Conservation (phyloP, 2,113 vertebrate species). For the Arenaria interpres region DNA sequence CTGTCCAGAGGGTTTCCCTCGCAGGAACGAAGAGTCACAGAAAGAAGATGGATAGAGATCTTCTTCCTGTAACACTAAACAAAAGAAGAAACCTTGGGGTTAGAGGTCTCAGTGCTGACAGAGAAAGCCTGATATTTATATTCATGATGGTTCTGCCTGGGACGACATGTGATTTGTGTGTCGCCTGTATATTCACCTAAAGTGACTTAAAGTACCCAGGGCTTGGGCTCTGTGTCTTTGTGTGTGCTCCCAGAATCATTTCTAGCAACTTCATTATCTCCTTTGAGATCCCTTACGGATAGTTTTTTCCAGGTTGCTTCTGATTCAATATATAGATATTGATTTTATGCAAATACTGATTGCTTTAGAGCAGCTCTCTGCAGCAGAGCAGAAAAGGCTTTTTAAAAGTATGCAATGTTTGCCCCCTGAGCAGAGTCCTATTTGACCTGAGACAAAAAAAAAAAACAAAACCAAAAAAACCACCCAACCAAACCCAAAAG, state of each 20-base stretch:
- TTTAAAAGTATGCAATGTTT: not conserved
- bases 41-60: accelerated
- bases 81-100: accelerated
- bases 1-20: accelerated
- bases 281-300: not conserved
- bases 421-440: not conserved
- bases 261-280: not conserved
- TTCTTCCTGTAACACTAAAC: not conserved
- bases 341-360: not conserved
- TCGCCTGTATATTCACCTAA: not conserved
- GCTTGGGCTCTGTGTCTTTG: not conserved
- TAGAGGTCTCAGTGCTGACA: not conserved
- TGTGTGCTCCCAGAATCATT: not conserved
- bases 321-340: not conserved
- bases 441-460: not conserved
- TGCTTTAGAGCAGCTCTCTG: not conserved
- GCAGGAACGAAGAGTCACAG: accelerated
- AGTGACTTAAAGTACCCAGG: not conserved
- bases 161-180: not conserved
- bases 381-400: not conserved
- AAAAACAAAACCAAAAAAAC: too few relatives aligned
- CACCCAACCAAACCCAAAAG: accelerated
- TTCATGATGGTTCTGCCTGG: not conserved
- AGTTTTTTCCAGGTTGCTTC: not conserved
- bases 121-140: not conserved